Conservation (phyloP, 2,888 invertebrate species). For the Polylopha cassiicola region DNA sequence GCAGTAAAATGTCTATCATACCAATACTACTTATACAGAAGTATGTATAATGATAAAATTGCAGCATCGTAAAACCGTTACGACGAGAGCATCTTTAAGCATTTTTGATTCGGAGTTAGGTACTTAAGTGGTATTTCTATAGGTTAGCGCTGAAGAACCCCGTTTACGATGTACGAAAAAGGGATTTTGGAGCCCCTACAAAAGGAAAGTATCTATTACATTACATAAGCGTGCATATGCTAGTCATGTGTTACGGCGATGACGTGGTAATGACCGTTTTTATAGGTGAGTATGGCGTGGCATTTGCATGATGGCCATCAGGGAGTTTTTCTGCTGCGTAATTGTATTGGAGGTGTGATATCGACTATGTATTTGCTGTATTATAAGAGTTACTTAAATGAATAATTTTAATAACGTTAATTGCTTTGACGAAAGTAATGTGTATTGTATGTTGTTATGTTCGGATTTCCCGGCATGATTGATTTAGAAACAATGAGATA, state of each 20-base stretch:
- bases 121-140: slow-evolving; percentile 41
- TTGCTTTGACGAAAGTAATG: too few species aligned
- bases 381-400: too few species aligned
- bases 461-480: too few species aligned
- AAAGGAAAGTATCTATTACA: slow-evolving; percentile 38
- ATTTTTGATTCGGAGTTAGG: slow-evolving; percentile 47
- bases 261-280: slow-evolving; percentile 50
- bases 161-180: slow-evolving; percentile 57
- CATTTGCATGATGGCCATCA: slow-evolving; percentile 33
- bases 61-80: slow-evolving; percentile 49
- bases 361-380: too few species aligned
- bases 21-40: slow-evolving; percentile 2
- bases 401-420: too few species aligned
- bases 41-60: slow-evolving; percentile 34
- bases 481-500: too few species aligned
- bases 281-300: slow-evolving; percentile 32
- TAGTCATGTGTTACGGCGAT: slow-evolving; percentile 41
- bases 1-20: slow-evolving; percentile 38
- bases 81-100: slow-evolving; percentile 37
- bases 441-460: too few species aligned
- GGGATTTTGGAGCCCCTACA: slow-evolving; percentile 42
- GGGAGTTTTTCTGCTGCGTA: too few species aligned
- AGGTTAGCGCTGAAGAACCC: slow-evolving; percentile 44
- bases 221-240: slow-evolving; percentile 44
- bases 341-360: too few species aligned